Conservation (phyloP, 2,888 invertebrate species). For the Eupithecia centaureata region DNA sequence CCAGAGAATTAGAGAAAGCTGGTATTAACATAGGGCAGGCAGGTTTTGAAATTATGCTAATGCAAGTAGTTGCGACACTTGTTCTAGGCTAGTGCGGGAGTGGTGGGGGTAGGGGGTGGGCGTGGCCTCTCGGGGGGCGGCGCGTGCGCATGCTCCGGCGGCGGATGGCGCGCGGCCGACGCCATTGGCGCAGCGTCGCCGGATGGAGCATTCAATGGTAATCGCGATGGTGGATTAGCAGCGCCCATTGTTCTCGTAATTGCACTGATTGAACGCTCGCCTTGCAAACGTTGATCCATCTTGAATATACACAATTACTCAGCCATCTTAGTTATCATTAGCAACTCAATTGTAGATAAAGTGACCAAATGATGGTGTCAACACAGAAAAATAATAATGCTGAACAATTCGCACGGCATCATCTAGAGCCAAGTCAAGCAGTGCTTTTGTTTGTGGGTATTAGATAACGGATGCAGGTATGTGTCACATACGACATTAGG, state of each 20-base stretch:
- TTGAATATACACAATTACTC: conserved; percentile 18
- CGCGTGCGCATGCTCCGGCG: conserved; percentile 53
- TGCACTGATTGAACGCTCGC: conserved; percentile 27
- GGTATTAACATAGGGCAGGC: conserved; percentile 26
- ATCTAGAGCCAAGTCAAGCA: too few species aligned
- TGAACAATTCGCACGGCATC: too few species aligned
- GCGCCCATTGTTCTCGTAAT: conserved; percentile 38
- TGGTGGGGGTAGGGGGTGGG: conserved; percentile 47
- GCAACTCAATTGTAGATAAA: background rate
- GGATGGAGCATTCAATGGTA: conserved; percentile 37
- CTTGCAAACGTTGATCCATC: conserved; percentile 25
- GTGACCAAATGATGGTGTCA: background rate
- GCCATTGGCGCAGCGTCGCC: conserved; percentile 35
- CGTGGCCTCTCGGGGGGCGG: conserved; percentile 50
- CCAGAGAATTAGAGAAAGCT: conserved; percentile 35
- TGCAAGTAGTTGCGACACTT: conserved; percentile 37
- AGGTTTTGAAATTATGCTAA: conserved; percentile 37
- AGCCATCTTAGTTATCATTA: conserved; percentile 3
- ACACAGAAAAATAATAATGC: too few species aligned
- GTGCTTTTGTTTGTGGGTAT: too few species aligned
- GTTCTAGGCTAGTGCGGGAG: conserved; percentile 39
- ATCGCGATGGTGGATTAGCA: conserved; percentile 36
- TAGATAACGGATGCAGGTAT: too few species aligned
- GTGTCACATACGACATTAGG: too few species aligned
- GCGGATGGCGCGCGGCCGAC: conserved; percentile 33